A percentile compares a stretch with the other conserved stretches of the same genome.
These are phyloP conservation scores for Drosophila mauritiana DNA, from an alignment of 1,140 invertebrate genomes.

Conservation along the genomic window DNA sequence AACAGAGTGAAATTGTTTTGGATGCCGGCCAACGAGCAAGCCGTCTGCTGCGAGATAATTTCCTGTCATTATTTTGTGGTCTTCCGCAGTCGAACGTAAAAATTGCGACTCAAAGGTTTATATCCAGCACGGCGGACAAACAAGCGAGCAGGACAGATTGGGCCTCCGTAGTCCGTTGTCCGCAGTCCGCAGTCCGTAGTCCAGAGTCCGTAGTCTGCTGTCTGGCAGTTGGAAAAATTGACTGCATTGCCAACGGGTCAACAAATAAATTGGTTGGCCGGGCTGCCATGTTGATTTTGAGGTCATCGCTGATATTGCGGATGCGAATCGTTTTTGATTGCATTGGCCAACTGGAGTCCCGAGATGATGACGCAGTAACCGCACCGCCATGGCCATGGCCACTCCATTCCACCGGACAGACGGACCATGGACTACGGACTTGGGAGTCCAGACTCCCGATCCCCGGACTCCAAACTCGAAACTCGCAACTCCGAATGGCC, in stretches of 20 bases:
- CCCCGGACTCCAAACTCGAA: neutral
- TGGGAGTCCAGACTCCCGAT: too few species aligned
- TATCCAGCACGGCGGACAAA: slow-evolving; percentile 47
- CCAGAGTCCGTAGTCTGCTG: slow-evolving; percentile 41
- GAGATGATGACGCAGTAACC: slow-evolving; percentile 51
- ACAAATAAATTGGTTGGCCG: slow-evolving; percentile 78
- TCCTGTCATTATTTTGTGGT: slow-evolving; percentile 83
- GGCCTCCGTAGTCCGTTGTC: slow-evolving; percentile 1
- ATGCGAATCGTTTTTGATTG: slow-evolving; percentile 81
- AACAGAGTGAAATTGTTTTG: slow-evolving; percentile 77
- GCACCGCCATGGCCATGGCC: slow-evolving; percentile 27
- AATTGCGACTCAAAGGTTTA: slow-evolving; percentile 81
- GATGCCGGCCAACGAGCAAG: slow-evolving; percentile 69
- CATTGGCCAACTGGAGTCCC: slow-evolving; percentile 59
- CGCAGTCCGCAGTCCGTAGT: slow-evolving; percentile 6
- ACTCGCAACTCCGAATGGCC: neutral
- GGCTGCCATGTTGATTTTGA: slow-evolving; percentile 79
- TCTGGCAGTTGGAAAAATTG: slow-evolving; percentile 75
- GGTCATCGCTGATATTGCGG: slow-evolving; percentile 82
- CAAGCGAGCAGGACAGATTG: slow-evolving; percentile 60
- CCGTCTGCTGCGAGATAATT: slow-evolving; percentile 74
- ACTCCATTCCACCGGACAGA: slow-evolving; percentile 15
- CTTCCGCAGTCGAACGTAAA: slow-evolving; percentile 81
- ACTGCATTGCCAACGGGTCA: slow-evolving; percentile 82
- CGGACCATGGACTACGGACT: slow-evolving; percentile 6